Evolutionary conservation across 2,113 vertebrate genomes (phyloP).

Genomic region (Ciconia maguari): DNA sequence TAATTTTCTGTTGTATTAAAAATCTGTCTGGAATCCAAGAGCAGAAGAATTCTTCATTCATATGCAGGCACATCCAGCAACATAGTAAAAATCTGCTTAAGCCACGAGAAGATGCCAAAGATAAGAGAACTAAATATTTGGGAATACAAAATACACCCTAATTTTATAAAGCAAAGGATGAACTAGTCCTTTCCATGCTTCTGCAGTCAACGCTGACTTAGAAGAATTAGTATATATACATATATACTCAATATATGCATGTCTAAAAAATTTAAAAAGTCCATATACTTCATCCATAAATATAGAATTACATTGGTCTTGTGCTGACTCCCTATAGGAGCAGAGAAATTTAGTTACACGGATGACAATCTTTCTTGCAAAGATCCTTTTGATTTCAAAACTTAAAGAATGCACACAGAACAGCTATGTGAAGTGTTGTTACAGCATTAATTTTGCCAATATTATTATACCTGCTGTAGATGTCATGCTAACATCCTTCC

Average conservation of each 20-base stretch:
- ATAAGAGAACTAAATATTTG: background rate
- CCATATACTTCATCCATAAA: background rate
- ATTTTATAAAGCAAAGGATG: background rate
- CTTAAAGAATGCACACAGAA: background rate
- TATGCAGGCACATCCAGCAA: background rate
- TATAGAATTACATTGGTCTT: background rate
- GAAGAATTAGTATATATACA: background rate
- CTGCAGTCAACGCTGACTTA: background rate
- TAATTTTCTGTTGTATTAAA: background rate
- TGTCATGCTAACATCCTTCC: slow-evolving; percentile 20
- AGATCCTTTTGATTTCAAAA: background rate
- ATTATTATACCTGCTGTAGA: background rate
- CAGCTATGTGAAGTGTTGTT: background rate
- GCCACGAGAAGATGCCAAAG: background rate
- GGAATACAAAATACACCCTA: background rate
- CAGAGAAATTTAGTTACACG: background rate
- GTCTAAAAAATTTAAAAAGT: background rate
- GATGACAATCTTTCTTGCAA: background rate
- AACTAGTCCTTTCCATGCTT: background rate
- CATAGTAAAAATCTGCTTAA: background rate
- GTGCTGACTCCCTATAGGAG: background rate
- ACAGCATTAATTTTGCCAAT: background rate
- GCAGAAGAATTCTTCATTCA: background rate
- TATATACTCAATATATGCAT: background rate
- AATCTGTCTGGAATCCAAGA: background rate